Base-by-base conservation (phyloP, 2,888 invertebrate species). In the Cecidostiba fungosa region DNA sequence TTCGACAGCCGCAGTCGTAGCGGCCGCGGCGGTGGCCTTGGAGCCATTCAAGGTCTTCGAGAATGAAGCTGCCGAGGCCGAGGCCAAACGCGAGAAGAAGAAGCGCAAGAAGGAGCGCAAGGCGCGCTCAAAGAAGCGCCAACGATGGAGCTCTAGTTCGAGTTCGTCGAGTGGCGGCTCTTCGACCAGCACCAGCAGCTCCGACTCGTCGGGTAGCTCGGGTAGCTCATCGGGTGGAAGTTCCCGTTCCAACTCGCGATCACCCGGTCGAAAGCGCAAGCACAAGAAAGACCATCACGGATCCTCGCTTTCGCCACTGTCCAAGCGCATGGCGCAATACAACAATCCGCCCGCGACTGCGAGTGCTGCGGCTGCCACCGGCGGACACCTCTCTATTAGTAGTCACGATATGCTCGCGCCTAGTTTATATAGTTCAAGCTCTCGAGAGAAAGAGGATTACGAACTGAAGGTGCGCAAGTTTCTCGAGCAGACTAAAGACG, bases 301-400 rank as follows among this genome's bases (percentile, higher is more conserved):
- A n/a, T 95, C 96, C 12, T 97, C 97, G 0, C 93, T 97, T 77
- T 97, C 97, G 50, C 97, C 97, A 1, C 94, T 97, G 47, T 97
- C 97, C 93, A 97, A 97, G 92, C 95, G 97, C 16, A 97, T 97
- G 96, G 97, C 96, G 8, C 96, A 96, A 90, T 96, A 96, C 92
- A 96, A 96, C 93, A 96, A 96, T 91, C 96, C 96, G 88, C 96
- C 96, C 19, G 95, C 95, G 29, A 94, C 95, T 54, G 89, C 93
- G 0, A 90, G 90, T 12, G 90, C 93, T 0, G 90, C 90, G 8
- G 90, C 93, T 5, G 92, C 94, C 14, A 23, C n/a, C 23, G 8
- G 88, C 96, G 96, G 92, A 94, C 43, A 43, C 39, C 43, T 66
- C 86, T 59, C 26, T 10, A 14, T 85, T 14, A 77, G 50, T 14